phyloP scores from a whole-genome alignment of 2,888 invertebrate genomes.

The Latrodectus elegans region DNA sequence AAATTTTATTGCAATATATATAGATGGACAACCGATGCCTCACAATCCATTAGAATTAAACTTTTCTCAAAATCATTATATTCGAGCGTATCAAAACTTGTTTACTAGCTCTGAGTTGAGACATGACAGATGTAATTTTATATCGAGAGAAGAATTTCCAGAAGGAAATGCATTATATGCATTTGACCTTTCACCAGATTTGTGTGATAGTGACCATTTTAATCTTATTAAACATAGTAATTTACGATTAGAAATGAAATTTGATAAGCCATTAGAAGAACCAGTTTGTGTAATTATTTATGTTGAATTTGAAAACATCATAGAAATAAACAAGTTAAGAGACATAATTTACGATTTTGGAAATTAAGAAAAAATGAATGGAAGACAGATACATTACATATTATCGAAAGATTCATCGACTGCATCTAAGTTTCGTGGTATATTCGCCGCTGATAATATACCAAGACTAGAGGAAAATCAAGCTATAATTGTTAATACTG shows the following conservation, averaged over 20 bases:
- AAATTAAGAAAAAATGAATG: constrained; percentile 35
- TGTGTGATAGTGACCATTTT: constrained; percentile 30
- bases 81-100: constrained; percentile 72
- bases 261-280: not conserved
- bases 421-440: not conserved
- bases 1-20: constrained; percentile 21
- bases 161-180: constrained; percentile 2
- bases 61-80: constrained; percentile 22
- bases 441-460: constrained; percentile 21
- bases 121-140: constrained; percentile 12
- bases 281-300: constrained; percentile 12
- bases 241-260: constrained; percentile 32
- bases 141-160: constrained; percentile 22
- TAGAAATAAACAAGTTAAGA: constrained; percentile 35
- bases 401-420: not conserved
- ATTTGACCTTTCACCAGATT: constrained; percentile 57
- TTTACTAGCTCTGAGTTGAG: constrained; percentile 70
- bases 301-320: constrained; percentile 24
- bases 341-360: constrained; percentile 17
- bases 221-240: constrained; percentile 32
- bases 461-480: not conserved
- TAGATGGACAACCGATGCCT: constrained; percentile 36
- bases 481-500: constrained; percentile 12
- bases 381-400: constrained; percentile 9
- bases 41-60: constrained; percentile 17